Evolutionary conservation across 1,140 invertebrate genomes (phyloP).

Genomic region (Leptinotarsa lineolata): DNA sequence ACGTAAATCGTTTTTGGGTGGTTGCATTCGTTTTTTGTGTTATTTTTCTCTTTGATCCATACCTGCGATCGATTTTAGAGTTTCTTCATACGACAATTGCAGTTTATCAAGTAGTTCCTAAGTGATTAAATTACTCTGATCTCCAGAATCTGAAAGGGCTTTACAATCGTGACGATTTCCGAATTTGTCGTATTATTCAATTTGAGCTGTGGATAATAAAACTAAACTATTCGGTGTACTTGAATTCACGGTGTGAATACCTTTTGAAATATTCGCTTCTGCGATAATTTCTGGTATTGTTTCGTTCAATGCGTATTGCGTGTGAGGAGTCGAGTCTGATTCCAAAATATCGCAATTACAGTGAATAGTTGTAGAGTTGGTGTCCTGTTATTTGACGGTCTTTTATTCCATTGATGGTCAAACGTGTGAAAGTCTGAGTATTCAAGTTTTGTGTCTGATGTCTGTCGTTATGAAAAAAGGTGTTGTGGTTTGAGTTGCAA

Average conservation of each 20-base stretch:
- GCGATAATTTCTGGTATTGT: no score
- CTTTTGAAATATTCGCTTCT: no score
- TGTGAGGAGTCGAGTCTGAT: no score
- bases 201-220: constrained; percentile 30
- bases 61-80: constrained; percentile 23
- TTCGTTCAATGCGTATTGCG: no score
- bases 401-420: no score
- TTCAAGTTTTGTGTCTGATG: constrained; percentile 9
- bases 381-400: no score
- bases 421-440: no score
- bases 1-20: neutral
- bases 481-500: constrained; percentile 15
- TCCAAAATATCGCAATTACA: no score
- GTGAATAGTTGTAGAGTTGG: no score
- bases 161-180: constrained; percentile 18
- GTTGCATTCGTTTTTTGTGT: neutral
- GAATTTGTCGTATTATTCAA: constrained; percentile 9
- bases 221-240: no score
- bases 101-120: constrained; percentile 30
- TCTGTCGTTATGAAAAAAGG: constrained; percentile 20
- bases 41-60: constrained; percentile 18
- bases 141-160: constrained; percentile 28
- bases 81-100: constrained; percentile 11
- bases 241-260: no score
- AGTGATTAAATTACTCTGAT: constrained; percentile 35